A percentile compares a stretch with the other conserved stretches of the same genome.
phyloP scores from a whole-genome alignment of 2,888 invertebrate genomes.

The Apocheima hispidaria region DNA sequence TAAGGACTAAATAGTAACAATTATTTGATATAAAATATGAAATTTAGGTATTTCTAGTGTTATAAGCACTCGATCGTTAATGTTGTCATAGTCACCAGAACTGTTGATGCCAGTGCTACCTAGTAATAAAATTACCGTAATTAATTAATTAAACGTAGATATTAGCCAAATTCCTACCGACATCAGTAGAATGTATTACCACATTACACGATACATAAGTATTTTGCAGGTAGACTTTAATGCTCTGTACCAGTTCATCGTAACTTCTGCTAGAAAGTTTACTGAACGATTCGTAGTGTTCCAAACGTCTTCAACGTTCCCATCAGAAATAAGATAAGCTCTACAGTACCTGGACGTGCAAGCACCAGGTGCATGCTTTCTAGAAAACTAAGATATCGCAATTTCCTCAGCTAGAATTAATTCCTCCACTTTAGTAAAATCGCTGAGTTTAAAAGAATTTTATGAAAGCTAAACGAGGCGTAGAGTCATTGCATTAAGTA shows the following conservation, averaged over 20 bases:
- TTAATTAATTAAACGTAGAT: no score
- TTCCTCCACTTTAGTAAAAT: constrained; percentile 75
- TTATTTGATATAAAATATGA: no score
- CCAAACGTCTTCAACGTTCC: constrained; percentile 12
- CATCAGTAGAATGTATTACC: no score
- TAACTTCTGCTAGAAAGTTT: not conserved
- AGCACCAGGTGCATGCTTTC: constrained; percentile 17
- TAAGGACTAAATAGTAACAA: no score
- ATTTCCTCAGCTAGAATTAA: constrained; percentile 57
- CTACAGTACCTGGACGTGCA: constrained; percentile 22
- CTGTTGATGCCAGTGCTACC: no score
- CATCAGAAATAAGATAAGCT: constrained; percentile 20
- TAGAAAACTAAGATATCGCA: constrained; percentile 30
- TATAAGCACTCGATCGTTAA: no score
- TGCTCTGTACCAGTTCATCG: not conserved
- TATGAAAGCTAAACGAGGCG: constrained; percentile 85
- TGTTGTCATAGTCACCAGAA: no score
- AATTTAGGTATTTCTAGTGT: no score
- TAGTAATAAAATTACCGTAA: no score
- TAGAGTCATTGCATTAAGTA: constrained; percentile 83
- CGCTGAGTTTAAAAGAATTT: constrained; percentile 82
- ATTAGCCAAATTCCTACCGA: no score
- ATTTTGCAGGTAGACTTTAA: not conserved
- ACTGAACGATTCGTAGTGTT: constrained; percentile 5
- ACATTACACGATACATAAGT: no score